Evolutionary conservation across 2,888 invertebrate genomes (phyloP).

Genomic region (Cephus spinipes): DNA sequence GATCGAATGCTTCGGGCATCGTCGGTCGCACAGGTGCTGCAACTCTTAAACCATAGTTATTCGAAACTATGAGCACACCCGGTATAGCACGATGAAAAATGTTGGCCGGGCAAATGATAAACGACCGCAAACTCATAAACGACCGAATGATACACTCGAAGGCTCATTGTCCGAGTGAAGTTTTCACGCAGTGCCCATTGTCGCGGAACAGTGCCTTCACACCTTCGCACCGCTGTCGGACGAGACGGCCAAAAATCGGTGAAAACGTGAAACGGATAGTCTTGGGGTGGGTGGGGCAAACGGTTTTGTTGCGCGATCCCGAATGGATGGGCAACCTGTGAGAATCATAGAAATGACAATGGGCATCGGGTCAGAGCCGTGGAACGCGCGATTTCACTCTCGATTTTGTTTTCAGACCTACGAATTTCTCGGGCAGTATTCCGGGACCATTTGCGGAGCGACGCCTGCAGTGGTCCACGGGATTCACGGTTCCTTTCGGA

Average conservation of each 20-base stretch:
- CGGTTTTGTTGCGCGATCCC: slow-evolving; percentile 30
- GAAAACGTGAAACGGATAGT: slow-evolving; percentile 16
- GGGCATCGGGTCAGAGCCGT: not conserved
- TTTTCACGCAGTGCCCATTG: slow-evolving; percentile 52
- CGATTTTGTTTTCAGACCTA: slow-evolving; percentile 1
- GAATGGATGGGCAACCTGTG: slow-evolving; percentile 16
- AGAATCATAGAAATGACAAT: slow-evolving; percentile 6
- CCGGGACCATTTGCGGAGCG: not conserved
- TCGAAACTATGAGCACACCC: slow-evolving; percentile 10
- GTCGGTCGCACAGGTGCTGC: not conserved
- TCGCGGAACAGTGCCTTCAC: slow-evolving; percentile 27
- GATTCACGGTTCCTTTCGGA: not conserved
- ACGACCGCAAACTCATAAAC: slow-evolving; percentile 59
- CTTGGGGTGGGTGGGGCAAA: slow-evolving; percentile 24
- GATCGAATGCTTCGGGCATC: not conserved
- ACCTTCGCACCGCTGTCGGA: slow-evolving; percentile 32
- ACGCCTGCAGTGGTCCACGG: not conserved
- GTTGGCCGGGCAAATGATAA: slow-evolving; percentile 54
- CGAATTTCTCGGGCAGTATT: not conserved
- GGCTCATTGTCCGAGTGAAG: slow-evolving; percentile 54
- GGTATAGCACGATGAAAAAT: slow-evolving; percentile 53
- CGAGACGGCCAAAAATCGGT: slow-evolving; percentile 40
- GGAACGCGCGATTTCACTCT: slow-evolving; percentile 7
- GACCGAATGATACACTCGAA: slow-evolving; percentile 61
- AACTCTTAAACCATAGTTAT: not conserved